Percentiles rank a stretch among this genome's conserved stretches.
phyloP scores from a whole-genome alignment of 2,797 vertebrate species.

The Sebastes trivittatus region DNA sequence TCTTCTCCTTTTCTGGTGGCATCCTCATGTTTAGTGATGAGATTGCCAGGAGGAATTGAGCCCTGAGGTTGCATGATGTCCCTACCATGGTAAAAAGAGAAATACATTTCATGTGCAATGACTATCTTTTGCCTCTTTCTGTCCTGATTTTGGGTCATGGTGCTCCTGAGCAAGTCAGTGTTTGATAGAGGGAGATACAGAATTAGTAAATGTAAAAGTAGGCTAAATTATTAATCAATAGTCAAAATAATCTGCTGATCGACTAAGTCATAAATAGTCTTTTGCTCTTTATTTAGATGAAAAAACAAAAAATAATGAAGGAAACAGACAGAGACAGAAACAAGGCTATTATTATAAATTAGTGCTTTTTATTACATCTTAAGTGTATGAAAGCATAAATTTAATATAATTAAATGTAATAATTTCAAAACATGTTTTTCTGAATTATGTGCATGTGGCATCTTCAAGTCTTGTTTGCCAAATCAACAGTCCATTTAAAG shows the following conservation, averaged over 20 bases:
- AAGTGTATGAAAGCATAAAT: not conserved
- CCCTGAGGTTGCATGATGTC: conserved; percentile 45
- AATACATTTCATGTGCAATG: conserved; percentile 41
- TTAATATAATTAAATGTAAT: not conserved
- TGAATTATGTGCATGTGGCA: not conserved
- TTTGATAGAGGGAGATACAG: not conserved
- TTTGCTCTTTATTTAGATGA: not conserved
- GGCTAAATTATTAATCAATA: not conserved
- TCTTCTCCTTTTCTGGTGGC: conserved; percentile 41
- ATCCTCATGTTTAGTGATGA: conserved; percentile 73
- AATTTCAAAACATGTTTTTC: not conserved
- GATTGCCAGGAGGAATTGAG: conserved; percentile 58
- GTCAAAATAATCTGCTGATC: not conserved
- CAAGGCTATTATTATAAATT: not conserved
- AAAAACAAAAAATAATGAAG: not conserved
- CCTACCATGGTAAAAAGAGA: conserved; percentile 30
- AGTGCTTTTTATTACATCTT: not conserved
- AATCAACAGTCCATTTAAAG: not conserved
- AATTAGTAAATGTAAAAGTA: not conserved
- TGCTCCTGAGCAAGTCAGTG: not conserved
- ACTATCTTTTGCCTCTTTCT: conserved; percentile 30
- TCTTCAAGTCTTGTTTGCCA: not conserved
- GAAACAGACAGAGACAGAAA: not conserved
- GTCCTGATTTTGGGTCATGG: conserved; percentile 30
- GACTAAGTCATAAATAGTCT: not conserved